Evolutionary conservation across 2,113 vertebrate genomes (phyloP), one percentile per base, ranked within the genome.

Genomic region (Eurypyga helias): DNA sequence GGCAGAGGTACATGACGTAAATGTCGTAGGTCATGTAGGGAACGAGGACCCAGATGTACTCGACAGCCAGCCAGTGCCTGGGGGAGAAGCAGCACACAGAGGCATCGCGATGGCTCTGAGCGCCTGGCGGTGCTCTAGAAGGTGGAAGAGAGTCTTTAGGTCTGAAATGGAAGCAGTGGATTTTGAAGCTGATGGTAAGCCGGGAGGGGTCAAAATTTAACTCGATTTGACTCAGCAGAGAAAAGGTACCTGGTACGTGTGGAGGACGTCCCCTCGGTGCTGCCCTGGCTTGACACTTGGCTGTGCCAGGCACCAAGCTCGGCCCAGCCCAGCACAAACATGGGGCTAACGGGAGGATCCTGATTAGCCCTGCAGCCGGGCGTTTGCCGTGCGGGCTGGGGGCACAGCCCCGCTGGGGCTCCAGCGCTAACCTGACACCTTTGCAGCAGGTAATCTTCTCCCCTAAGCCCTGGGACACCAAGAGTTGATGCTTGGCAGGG

Each of bases 11-110:
- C 99, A 99, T 99, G 96, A 99, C 99, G 0, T 98, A 99, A 86
- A 98, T 97, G 97, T 99, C 99, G 2, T 99, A 99, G 23, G 98
- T 97, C 99, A 99, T 99, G 98, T 99, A 99, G 57, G 99, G 99
- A 33, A 99, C 98, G 7, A 99, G 98, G 38, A 99, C 98, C 98
- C 99, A 99, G 91, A 99, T 81, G 65, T 99, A 99, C 78, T 98
- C 98, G 12, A 98, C 98, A 2, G 99, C 98, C 93, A 99, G 98
- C 99, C 99, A 99, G 98, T 99, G 98, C 96, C 99, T 99, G 67
- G 83, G 90, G 97, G 46, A 60, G 70, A 83, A 94, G 93, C 67
- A 96, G 91, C 33, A 96, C 69, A 55, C 41, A 46, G 17, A 20
- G 66, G 23, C 48, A 34, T 79, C 5, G 0, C 54, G 8, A 28